Conservation (phyloP, 2,113 vertebrate genomes). For the Ictalurus furcatus region DNA sequence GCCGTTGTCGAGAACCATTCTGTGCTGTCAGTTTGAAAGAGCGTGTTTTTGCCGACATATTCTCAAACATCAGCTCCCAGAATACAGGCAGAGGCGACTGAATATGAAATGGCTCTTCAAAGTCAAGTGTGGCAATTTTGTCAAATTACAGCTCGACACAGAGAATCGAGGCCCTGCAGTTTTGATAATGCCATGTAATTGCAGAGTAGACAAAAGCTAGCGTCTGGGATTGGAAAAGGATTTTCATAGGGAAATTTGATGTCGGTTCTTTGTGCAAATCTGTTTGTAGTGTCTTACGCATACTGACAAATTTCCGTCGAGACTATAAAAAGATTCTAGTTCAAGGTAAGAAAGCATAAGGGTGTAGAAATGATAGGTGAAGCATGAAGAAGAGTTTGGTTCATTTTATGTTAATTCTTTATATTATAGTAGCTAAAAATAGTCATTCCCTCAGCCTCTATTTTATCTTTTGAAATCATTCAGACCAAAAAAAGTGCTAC, state of each 20-base stretch:
- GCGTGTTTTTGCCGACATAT: background rate
- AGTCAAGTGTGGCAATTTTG: conserved; percentile 42
- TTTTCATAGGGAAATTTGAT: background rate
- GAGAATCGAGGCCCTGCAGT: conserved; percentile 16
- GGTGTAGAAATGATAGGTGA: background rate
- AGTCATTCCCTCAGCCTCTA: background rate
- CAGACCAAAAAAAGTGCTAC: background rate
- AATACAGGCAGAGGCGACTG: background rate
- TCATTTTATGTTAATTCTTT: background rate
- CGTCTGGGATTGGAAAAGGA: background rate
- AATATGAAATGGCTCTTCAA: conserved; percentile 22
- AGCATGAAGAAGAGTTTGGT: background rate
- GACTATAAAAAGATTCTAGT: background rate
- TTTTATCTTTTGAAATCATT: background rate
- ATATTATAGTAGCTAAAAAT: background rate
- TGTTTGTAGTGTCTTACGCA: background rate
- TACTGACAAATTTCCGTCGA: background rate
- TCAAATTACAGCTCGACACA: conserved; percentile 37
- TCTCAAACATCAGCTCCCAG: conserved; percentile 14
- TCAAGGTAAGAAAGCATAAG: background rate
- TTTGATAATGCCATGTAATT: conserved; percentile 30
- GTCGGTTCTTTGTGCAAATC: background rate
- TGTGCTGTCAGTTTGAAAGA: conserved; percentile 17
- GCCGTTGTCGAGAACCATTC: background rate
- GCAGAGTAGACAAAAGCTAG: conserved; percentile 27